phyloP scores from a whole-genome alignment of 2,797 vertebrate species.

The Platyrinchus mystaceus region DNA sequence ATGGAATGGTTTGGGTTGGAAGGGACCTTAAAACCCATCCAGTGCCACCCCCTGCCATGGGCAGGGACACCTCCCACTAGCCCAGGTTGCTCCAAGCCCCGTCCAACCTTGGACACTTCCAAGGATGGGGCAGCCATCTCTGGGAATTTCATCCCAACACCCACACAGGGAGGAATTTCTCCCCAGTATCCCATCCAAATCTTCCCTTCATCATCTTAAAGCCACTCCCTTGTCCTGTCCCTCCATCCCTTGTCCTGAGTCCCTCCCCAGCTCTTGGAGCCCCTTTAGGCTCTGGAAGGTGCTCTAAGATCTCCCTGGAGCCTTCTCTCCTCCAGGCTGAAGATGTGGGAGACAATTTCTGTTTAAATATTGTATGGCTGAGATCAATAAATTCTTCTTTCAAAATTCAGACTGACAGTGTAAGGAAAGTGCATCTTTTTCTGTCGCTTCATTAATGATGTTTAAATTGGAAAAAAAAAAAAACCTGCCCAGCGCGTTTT shows the following conservation, averaged over 20 bases:
- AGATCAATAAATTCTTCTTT: not conserved
- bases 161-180: not conserved
- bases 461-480: not conserved
- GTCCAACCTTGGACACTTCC: not conserved
- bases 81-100: not conserved
- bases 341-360: constrained; percentile 71
- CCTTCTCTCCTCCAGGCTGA: not conserved
- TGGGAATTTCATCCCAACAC: too few species aligned
- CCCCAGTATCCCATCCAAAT: accelerated
- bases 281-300: accelerated
- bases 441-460: not conserved
- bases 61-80: not conserved
- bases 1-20: not conserved
- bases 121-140: not conserved
- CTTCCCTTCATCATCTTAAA: not conserved
- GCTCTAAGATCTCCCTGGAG: not conserved
- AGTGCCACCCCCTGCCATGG: not conserved
- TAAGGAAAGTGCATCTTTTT: not conserved
- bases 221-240: not conserved
- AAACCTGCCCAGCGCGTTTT: accelerated
- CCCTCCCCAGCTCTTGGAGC: not conserved
- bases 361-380: not conserved
- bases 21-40: not conserved
- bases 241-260: not conserved
- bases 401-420: not conserved